Evolutionary conservation across 2,797 vertebrate species (phyloP), one percentile per base, ranked within the genome.

Genomic region (Zalophus californianus): DNA sequence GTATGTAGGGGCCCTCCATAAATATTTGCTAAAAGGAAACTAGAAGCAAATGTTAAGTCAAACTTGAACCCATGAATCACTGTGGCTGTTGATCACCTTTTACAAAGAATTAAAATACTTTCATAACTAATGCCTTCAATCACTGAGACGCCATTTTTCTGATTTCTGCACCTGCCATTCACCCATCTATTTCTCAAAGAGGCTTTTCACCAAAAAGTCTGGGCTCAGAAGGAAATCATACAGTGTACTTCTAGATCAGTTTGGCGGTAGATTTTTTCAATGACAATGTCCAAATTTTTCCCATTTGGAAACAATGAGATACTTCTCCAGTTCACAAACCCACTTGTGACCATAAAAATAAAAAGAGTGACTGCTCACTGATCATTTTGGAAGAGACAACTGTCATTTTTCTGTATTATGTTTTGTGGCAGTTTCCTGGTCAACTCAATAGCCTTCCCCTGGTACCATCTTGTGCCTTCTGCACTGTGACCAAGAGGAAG

Each of bases 1-100:
- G 27, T 60, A 44, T 7, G 25, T 16, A 62, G 44, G 18, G 44
- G 7, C 23, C 23, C n/a, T 92, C 44, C n/a, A 90, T 79, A 96
- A 97, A 95, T 83, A 95, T 54, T 92, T 96, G 21, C 62, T 95
- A 90, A 90, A 79, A 70, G 68, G 64, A 94, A 97, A 90, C 32
- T 77, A 72, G 75, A 87, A 80, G 70, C 58, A 93, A 96, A 84
- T 54, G 41, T 64, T 75, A 93, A 78, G 50, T 84, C 50, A 87
- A 75, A 54, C 48, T 92, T 15, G 86, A 89, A 80, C 18, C 56
- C 56, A 78, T 52, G 75, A 88, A 86, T 95, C 70, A 60, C 48
- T 58, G 25, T 92, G 14, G 60, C 54, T 89, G 73, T 93, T 92
- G 88, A 86, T 92, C 35, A 90, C 85, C 38, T 96, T 93, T 94